Evolutionary conservation across 2,113 vertebrate species (phyloP), one percentile per base, ranked within the genome.

Genomic region (Crotalus helleri): DNA sequence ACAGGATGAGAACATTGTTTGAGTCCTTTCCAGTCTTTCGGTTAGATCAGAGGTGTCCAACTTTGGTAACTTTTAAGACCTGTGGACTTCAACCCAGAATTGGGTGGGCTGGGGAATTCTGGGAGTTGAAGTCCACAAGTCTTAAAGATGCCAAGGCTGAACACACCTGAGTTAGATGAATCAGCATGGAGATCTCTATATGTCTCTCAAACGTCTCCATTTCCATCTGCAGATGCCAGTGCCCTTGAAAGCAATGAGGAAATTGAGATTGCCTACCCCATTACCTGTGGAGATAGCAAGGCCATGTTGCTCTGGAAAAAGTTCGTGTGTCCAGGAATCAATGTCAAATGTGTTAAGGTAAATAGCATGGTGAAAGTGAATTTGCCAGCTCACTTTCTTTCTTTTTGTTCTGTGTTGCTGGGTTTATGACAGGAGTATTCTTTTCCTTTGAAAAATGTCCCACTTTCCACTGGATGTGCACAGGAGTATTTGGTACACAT

Each of bases 301-400:
- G 99, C 99, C 9, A 98, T 99, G 91, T 97, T 99, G 46, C 97
- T 99, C 33, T 99, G 99, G 98, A 99, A 99, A 98, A 99, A 99
- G 97, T 99, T 99, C 95, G 98, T 99, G 88, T 99, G 99, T 91
- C 99, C 99, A 0, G 99, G 99, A 95, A 99, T 99, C 96, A 99
- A 99, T 23, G 98, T 99, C 92, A 98, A 98, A 96, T 99, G 99
- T 94, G 98, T 99, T 33, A 99, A 99, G 98, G 99, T 99, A 96
- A 69, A 97, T 87, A n/a, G n/a, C 46, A 69, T 13, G 19, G 26
- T n/a, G 15, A 87, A 55, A 8, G 44, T 87, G 54, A 24, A 33
- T 0, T 0, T 64, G 90, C 49, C 8, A 1, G 44, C 17, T 94
- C 44, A 29, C n/a, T 87, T 51, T 51, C 49, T 51, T 51, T 55